Evolutionary conservation across 1,140 invertebrate species (phyloP).

Genomic region (Pemphigus obesinymphae): DNA sequence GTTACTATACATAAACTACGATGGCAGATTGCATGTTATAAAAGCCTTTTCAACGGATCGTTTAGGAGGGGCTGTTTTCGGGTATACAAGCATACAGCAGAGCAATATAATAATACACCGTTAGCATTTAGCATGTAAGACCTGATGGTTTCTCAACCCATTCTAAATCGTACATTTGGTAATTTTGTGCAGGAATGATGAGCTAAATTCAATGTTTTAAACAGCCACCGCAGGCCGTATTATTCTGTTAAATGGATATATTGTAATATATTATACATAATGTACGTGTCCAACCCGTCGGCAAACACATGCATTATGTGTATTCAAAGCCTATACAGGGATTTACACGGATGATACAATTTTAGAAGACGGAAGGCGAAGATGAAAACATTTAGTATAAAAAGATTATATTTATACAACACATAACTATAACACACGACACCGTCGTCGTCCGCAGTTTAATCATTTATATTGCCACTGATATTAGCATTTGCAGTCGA

Average conservation of each 20-base stretch:
- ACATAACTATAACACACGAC: not conserved
- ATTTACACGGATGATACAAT: not conserved
- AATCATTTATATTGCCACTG: not conserved
- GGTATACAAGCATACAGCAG: not conserved
- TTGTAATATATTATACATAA: not conserved
- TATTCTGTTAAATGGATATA: not conserved
- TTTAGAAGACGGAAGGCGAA: not conserved
- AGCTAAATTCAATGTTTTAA: not conserved
- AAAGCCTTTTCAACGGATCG: not conserved
- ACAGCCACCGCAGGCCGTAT: too few species aligned
- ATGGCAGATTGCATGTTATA: too few species aligned
- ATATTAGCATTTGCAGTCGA: slow-evolving; percentile 22
- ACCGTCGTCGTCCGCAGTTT: not conserved
- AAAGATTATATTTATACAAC: not conserved
- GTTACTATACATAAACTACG: not conserved
- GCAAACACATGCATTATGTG: too few species aligned
- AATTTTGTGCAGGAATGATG: not conserved
- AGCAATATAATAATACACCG: not conserved
- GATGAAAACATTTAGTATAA: not conserved
- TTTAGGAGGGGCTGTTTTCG: too few species aligned
- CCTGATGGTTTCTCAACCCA: not conserved
- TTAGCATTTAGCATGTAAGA: not conserved
- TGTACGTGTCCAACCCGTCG: too few species aligned
- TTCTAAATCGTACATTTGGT: not conserved
- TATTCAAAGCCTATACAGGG: not conserved